These are phyloP conservation scores for Torymus tubicola DNA, from an alignment of 2,888 invertebrate species.

Conservation along the genomic window DNA sequence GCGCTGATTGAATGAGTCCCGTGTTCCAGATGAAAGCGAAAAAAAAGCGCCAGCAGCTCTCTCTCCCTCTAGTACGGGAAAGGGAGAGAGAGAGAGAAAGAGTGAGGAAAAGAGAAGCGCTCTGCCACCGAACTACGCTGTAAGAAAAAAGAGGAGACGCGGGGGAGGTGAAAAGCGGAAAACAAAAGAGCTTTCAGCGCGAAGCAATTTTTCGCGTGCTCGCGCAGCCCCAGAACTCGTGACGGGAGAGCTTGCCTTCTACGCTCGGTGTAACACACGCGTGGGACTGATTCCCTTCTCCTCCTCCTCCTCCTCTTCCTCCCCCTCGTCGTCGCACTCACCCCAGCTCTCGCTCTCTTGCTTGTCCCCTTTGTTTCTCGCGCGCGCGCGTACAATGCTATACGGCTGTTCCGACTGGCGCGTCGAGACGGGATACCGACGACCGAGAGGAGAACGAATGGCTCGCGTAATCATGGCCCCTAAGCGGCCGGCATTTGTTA, in stretches of 20 bases:
- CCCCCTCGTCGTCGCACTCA: neutral
- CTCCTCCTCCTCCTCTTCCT: neutral
- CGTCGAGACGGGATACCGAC: neutral
- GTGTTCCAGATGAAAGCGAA: slow-evolving; percentile 16
- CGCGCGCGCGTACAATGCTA: neutral
- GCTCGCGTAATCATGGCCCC: slow-evolving; percentile 64
- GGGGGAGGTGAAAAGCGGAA: slow-evolving; percentile 25
- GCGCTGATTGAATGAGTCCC: slow-evolving; percentile 25
- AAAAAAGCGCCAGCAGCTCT: slow-evolving; percentile 1
- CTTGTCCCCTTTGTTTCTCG: neutral
- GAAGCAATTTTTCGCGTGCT: slow-evolving; percentile 45
- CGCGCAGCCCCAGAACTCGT: neutral
- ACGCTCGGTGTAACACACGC: neutral
- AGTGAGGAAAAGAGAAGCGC: no score
- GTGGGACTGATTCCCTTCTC: neutral
- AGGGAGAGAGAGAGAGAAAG: no score
- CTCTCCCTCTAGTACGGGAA: no score
- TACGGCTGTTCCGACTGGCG: neutral
- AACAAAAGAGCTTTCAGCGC: slow-evolving; percentile 53
- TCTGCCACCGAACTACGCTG: no score
- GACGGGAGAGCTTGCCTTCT: neutral
- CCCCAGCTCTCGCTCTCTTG: neutral
- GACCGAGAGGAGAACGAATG: slow-evolving; percentile 21
- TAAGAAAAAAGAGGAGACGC: neutral
- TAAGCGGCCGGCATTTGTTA: slow-evolving; percentile 70